phyloP scores from a whole-genome alignment of 2,797 vertebrate genomes.

The Huso huso region DNA sequence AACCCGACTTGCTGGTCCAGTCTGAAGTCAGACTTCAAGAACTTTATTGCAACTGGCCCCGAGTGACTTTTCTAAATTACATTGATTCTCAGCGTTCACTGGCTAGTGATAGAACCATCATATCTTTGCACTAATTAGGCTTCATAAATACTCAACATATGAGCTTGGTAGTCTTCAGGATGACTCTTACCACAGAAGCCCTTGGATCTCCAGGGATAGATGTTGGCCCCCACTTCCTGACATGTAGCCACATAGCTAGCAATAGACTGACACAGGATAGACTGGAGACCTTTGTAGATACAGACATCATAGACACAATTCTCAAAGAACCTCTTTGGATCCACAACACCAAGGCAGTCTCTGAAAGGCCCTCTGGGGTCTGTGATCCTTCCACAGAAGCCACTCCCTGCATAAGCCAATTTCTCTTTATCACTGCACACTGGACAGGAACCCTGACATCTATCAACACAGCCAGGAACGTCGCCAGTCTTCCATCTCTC shows the following conservation, averaged over 20 bases:
- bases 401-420: conserved; percentile 6
- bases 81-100: too few species aligned
- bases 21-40: too few species aligned
- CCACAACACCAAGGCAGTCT: conserved; percentile 33
- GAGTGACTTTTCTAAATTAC: too few species aligned
- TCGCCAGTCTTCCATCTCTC: conserved; percentile 43
- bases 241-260: conserved; percentile 40
- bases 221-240: conserved; percentile 32
- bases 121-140: too few species aligned
- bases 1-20: too few species aligned
- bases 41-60: too few species aligned
- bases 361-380: conserved; percentile 33
- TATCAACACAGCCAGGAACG: conserved; percentile 23
- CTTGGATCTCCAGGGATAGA: conserved; percentile 37
- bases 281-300: conserved; percentile 33
- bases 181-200: conserved; percentile 46
- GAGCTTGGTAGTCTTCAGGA: background rate
- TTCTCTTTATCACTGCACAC: conserved; percentile 23
- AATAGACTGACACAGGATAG: conserved; percentile 35
- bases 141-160: too few species aligned
- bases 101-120: too few species aligned
- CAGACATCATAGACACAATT: conserved; percentile 42
- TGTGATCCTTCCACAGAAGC: conserved; percentile 37
- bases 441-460: conserved; percentile 20
- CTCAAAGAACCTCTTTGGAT: conserved; percentile 28